A percentile compares a stretch with the other conserved stretches of the same genome.
Conservation (phyloP, 2,888 invertebrate species). For the Drosophila melanosoma region DNA sequence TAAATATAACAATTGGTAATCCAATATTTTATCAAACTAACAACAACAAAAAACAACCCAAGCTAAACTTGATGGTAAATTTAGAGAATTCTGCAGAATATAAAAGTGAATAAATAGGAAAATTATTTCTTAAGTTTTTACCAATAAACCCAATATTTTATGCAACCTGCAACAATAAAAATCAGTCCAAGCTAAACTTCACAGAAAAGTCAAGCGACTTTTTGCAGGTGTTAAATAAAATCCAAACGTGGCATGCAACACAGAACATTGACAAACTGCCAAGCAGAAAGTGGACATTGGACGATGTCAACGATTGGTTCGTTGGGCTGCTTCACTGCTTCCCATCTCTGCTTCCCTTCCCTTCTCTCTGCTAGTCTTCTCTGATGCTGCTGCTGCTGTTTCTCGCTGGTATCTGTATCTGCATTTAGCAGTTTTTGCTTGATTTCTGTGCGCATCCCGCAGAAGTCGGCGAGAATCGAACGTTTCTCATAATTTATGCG, state of each 20-base stretch:
- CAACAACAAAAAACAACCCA: fast-evolving
- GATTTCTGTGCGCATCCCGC: constrained; percentile 38
- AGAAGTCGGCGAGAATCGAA: constrained; percentile 15
- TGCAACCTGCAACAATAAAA: background rate
- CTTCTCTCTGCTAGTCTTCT: too few species aligned
- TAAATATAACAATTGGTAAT: background rate
- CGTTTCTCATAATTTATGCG: constrained; percentile 75
- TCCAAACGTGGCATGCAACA: constrained; percentile 49
- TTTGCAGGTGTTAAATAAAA: background rate
- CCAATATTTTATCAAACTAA: background rate
- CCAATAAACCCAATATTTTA: background rate
- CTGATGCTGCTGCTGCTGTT: constrained; percentile 1
- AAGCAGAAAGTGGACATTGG: constrained; percentile 12
- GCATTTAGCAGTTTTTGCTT: constrained; percentile 65
- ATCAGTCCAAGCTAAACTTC: fast-evolving
- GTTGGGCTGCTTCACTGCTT: background rate
- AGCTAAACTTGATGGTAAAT: background rate
- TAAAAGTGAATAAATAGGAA: too few species aligned
- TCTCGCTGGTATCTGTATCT: constrained; percentile 63
- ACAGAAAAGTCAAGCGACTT: background rate
- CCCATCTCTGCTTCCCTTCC: background rate
- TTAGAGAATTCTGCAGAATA: too few species aligned
- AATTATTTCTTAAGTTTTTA: too few species aligned
- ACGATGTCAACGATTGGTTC: constrained; percentile 36
- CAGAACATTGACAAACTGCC: constrained; percentile 57